These are phyloP conservation scores for Choloepus hoffmanni DNA, from an alignment of 2,113 vertebrate species.

Conservation along the genomic window DNA sequence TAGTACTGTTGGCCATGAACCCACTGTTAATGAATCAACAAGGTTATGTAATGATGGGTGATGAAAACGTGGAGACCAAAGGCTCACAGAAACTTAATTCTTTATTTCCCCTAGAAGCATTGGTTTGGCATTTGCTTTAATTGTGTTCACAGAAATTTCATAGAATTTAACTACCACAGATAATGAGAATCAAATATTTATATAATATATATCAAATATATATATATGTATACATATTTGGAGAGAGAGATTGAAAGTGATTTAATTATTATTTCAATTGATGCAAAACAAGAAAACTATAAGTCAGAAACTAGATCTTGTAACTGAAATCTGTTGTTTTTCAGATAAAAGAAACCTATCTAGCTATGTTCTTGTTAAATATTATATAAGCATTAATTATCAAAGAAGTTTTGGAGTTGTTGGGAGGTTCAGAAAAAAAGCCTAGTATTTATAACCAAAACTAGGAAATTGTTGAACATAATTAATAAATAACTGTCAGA, in stretches of 20 bases:
- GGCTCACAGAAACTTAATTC: no score
- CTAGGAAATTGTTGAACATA: not conserved
- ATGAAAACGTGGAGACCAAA: no score
- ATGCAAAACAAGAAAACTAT: not conserved
- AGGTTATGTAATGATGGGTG: no score
- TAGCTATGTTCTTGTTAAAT: constrained; percentile 26
- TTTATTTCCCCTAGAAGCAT: no score
- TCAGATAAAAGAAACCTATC: constrained; percentile 35
- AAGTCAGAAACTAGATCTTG: not conserved
- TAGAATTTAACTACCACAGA: no score
- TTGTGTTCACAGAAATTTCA: no score
- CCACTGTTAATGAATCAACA: no score
- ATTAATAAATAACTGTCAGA: not conserved
- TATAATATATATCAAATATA: no score
- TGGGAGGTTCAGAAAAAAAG: not conserved
- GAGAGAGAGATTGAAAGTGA: not conserved
- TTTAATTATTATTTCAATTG: not conserved
- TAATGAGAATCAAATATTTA: no score
- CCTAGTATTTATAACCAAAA: not conserved
- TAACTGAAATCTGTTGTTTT: constrained; percentile 27
- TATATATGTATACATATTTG: not conserved
- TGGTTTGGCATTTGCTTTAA: no score
- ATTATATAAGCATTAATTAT: constrained; percentile 45
- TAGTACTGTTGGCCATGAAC: no score
- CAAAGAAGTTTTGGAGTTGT: constrained; percentile 12